Evolutionary conservation across 2,797 vertebrate species (phyloP), one percentile per base, ranked within the genome.

Genomic region (Martes flavigula): DNA sequence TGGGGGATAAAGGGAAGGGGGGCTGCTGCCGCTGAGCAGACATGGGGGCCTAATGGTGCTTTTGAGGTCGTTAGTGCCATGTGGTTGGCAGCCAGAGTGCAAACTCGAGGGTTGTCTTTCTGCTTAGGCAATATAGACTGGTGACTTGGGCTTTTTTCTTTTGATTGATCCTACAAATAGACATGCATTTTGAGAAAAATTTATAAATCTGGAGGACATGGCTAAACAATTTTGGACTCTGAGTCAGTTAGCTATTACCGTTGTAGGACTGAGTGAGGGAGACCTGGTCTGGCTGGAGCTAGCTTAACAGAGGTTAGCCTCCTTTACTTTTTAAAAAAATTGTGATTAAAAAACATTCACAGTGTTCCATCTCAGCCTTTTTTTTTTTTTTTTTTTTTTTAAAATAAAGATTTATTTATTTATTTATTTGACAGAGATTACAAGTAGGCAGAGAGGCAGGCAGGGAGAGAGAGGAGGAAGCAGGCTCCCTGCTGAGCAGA

Each of bases 141-240:
- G n/a, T 86, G 23, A 32, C 35, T 21, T 78, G 60, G 81, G 15
- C 20, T 54, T 79, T 75, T 25, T 68, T 46, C 87, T 46, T 66
- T 43, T 84, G 17, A 73, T 46, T 43, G 20, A 43, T 9, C 10
- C 48, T 58, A 23, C 86, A 64, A 82, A 32, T 3, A 91, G 43
- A n/a, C 35, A 17, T 93, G 58, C n/a, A 89, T 92, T 96, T 87
- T 72, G 85, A 93, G 68, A 51, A 90, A 23, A 9, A 73, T 83
- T 54, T 91, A 1, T 94, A 87, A 89, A 89, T 94, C 38, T 94
- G 43, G 56, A 90, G 95, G 64, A 84, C 10, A n/a, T 35, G 85
- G 66, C 43, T 87, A 35, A 88, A 68, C 54, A 56, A 40, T 93
- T 95, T 95, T 92, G 93, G 20, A 68, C 91, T 84, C 46, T 87